Evolutionary conservation across 2,888 invertebrate species (phyloP).

Genomic region (Orgyia antiqua): DNA sequence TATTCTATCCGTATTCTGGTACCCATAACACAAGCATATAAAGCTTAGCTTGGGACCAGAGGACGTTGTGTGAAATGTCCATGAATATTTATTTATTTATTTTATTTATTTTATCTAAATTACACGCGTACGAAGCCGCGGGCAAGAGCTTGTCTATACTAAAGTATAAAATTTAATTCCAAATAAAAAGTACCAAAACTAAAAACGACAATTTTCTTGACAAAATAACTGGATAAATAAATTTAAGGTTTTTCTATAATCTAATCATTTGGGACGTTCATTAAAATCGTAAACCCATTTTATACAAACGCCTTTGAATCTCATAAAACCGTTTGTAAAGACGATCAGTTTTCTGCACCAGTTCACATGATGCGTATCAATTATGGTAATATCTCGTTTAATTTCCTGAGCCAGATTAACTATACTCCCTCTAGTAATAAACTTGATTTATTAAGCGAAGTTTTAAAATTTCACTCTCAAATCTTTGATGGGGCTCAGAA

Average conservation of each 20-base stretch:
- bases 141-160: too few relatives aligned
- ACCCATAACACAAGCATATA: too few relatives aligned
- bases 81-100: too few relatives aligned
- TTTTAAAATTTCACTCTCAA: conserved; percentile 42
- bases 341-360: conserved; percentile 68
- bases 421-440: conserved; percentile 59
- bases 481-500: conserved; percentile 12
- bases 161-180: conserved; percentile 16
- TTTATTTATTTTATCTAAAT: too few relatives aligned
- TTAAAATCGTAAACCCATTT: conserved; percentile 42
- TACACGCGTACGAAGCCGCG: too few relatives aligned
- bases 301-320: conserved; percentile 32
- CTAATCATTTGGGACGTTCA: conserved; percentile 43
- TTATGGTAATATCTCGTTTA: conserved; percentile 75
- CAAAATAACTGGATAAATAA: conserved; percentile 21
- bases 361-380: conserved; percentile 70
- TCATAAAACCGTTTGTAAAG: conserved; percentile 34
- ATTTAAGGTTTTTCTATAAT: conserved; percentile 33
- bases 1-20: too few relatives aligned
- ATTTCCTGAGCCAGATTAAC: conserved; percentile 74
- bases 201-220: conserved; percentile 22
- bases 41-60: too few relatives aligned
- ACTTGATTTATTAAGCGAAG: conserved; percentile 63
- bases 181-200: conserved; percentile 10
- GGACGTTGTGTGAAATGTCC: too few relatives aligned